Base-by-base conservation (phyloP, 1,140 invertebrate genomes). In the Saccostrea echinata region DNA sequence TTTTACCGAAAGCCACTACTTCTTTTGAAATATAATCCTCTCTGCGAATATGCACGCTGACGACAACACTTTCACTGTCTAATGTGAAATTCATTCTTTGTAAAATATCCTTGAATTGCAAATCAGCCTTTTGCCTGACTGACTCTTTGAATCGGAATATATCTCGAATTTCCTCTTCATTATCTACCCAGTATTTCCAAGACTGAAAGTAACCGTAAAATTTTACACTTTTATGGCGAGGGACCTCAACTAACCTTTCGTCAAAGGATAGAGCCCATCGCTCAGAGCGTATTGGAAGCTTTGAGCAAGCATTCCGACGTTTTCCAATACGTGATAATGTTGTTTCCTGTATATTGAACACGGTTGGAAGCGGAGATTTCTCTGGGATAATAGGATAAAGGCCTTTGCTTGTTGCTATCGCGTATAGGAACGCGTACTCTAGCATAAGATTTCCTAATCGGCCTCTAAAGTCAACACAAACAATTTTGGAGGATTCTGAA, bases 41-140 rank as follows among this genome's bases (percentile, higher is more conserved):
- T 30, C 87, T 86, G 43, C 92, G 33, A 21, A 93, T 84, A 82
- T 93, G 92, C 8, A 93, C 82, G 4, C 91, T 91, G 0, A 93
- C 84, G 1, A 90, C 84, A 12, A 80, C 61, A 43, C n/a, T 33
- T 1, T 81, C 85, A 8, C 81, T 27, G 4, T 21, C 21, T 55
- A 57, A 24, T 89, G 27, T 84, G 16, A 33, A 84, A 52, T 57
- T 33, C n/a, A 3, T 33, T 24, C 24, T 16, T 84, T 27, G n/a
- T 21, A 53, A 76, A 52, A 89, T 87, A 0, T 61, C 51, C 2
- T 68, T 27, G 4, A 87, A 76, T 51, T 86, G 68, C 18, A 21
- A 57, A 21, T 51, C 8, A 51, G 86, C 88, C 8, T 43, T 51
- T 16, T 18, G 30, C 43, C 18, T 68, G 24, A 89, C 71, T 68